These are phyloP conservation scores for Gymnoscelis rufifasciata DNA, from an alignment of 2,888 invertebrate genomes.

Conservation along the genomic window DNA sequence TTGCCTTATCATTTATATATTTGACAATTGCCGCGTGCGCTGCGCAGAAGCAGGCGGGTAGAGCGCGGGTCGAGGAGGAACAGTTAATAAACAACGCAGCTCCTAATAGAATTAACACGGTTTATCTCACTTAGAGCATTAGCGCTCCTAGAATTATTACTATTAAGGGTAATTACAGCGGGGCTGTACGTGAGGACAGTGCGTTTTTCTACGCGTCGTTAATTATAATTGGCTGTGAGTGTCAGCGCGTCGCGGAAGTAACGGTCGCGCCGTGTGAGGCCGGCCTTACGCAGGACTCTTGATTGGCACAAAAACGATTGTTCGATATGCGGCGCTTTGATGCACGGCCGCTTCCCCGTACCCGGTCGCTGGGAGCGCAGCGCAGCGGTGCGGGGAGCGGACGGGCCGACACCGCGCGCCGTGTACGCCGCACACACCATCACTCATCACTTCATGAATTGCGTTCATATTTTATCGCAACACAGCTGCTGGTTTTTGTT, in stretches of 20 bases:
- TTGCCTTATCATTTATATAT: no score
- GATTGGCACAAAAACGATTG: conserved; percentile 47
- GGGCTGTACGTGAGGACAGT: conserved; percentile 16
- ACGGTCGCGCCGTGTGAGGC: conserved; percentile 41
- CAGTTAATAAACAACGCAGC: background rate
- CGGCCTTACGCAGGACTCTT: conserved; percentile 39
- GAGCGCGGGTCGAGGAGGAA: background rate
- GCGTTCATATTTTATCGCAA: no score
- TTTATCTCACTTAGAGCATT: conserved; percentile 24
- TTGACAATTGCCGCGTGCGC: no score
- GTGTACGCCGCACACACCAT: no score
- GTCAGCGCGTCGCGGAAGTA: conserved; percentile 26
- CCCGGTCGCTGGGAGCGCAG: no score
- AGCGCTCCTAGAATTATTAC: conserved; percentile 24
- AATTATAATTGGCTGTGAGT: conserved; percentile 32
- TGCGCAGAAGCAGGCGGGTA: background rate
- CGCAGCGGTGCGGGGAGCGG: no score
- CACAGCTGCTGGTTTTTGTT: no score
- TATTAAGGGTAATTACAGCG: conserved; percentile 25
- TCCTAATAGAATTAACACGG: conserved; percentile 26
- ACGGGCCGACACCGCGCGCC: no score
- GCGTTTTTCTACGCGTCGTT: conserved; percentile 26
- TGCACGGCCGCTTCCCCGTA: conserved; percentile 9
- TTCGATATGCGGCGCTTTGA: conserved; percentile 30
- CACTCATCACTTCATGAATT: no score